These are phyloP conservation scores for Atta colombica DNA, from an alignment of 1,140 invertebrate genomes.

Conservation along the genomic window DNA sequence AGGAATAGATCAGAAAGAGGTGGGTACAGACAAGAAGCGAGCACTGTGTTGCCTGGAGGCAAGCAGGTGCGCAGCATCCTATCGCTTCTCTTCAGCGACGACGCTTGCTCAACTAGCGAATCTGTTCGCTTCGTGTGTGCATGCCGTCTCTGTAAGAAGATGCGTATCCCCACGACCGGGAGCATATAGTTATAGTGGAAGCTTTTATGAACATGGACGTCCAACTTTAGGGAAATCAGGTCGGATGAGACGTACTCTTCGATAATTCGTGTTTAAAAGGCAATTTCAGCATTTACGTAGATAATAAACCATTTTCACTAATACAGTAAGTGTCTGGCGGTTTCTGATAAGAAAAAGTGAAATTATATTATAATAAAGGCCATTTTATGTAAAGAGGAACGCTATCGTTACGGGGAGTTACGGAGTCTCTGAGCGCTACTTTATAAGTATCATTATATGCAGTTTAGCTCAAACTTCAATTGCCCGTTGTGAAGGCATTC, in stretches of 20 bases:
- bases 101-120: slow-evolving; percentile 43
- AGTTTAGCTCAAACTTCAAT: slow-evolving; percentile 60
- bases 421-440: slow-evolving; percentile 14
- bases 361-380: slow-evolving; percentile 7
- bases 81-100: slow-evolving; percentile 63
- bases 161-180: slow-evolving; percentile 23
- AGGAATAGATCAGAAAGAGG: slow-evolving; percentile 65
- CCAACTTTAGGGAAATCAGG: slow-evolving; percentile 40
- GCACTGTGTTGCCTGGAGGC: slow-evolving; percentile 74
- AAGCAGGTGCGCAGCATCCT: slow-evolving; percentile 80
- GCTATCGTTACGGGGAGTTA: background rate
- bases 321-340: slow-evolving; percentile 15
- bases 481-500: slow-evolving; percentile 37
- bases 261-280: background rate
- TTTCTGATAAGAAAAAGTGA: background rate
- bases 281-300: background rate
- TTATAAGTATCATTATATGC: slow-evolving; percentile 36
- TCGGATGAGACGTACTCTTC: background rate
- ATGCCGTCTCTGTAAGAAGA: slow-evolving; percentile 50
- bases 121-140: slow-evolving; percentile 50
- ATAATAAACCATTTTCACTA: slow-evolving; percentile 18
- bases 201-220: slow-evolving; percentile 37
- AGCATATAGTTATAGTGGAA: slow-evolving; percentile 22
- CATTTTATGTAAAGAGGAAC: background rate
- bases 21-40: slow-evolving; percentile 66